A percentile compares a stretch with the other conserved stretches of the same genome.
phyloP scores from a whole-genome alignment of 2,797 vertebrate species.

The Schizopygopsis pylzovi region DNA sequence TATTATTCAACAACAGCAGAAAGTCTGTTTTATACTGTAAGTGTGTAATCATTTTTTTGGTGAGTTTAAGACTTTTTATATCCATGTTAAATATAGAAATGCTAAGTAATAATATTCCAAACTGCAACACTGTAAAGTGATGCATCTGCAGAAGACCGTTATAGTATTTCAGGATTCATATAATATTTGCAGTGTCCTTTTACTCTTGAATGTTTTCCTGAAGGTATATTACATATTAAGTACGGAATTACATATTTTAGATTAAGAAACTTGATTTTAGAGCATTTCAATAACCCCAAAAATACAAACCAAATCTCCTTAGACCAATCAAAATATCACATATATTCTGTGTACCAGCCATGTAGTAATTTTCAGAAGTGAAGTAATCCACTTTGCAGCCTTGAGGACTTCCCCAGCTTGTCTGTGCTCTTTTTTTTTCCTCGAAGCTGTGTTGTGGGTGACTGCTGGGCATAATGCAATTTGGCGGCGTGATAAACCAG shows the following conservation, averaged over 20 bases:
- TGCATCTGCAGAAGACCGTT: background rate
- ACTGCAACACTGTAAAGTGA: background rate
- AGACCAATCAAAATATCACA: slow-evolving; percentile 35
- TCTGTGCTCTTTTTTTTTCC: slow-evolving; percentile 20
- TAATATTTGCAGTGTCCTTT: background rate
- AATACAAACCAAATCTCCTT: slow-evolving; percentile 59
- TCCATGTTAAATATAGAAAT: background rate
- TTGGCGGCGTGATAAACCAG: slow-evolving; percentile 77
- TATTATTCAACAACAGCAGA: background rate
- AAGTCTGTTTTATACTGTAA: background rate
- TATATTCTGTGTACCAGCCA: slow-evolving; percentile 69
- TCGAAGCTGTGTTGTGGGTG: slow-evolving; percentile 20
- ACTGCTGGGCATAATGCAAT: slow-evolving; percentile 72
- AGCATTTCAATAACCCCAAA: slow-evolving; percentile 50
- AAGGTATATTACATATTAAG: slow-evolving; percentile 24
- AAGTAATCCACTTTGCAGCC: slow-evolving; percentile 76
- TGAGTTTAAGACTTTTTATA: background rate
- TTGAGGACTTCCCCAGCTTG: slow-evolving; percentile 22
- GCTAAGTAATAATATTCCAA: background rate
- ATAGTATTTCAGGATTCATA: background rate
- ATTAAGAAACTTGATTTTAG: slow-evolving; percentile 63
- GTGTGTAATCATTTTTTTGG: background rate
- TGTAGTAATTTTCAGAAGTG: slow-evolving; percentile 77
- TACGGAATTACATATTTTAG: slow-evolving; percentile 62
- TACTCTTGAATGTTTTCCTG: background rate